These are phyloP conservation scores for Phaethon lepturus DNA, from an alignment of 2,113 vertebrate species.

Conservation along the genomic window DNA sequence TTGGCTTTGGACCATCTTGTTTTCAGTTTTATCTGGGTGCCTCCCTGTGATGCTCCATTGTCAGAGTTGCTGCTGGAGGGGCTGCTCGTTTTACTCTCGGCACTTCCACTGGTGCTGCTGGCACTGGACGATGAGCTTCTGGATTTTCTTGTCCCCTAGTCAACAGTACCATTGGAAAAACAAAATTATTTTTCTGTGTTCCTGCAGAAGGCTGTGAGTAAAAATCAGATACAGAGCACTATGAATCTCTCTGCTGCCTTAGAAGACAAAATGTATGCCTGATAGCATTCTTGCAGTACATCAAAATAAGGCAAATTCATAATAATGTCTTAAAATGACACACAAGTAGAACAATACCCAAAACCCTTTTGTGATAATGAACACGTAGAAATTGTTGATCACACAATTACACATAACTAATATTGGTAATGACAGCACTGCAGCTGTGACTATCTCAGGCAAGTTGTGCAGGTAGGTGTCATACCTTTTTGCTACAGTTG, in stretches of 20 bases:
- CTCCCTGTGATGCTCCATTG: neutral
- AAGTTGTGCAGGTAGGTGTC: neutral
- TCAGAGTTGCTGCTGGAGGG: slow-evolving; percentile 32
- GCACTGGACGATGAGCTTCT: slow-evolving; percentile 20
- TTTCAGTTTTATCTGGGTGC: slow-evolving; percentile 1
- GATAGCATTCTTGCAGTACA: neutral
- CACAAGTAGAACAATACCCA: neutral
- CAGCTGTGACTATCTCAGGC: neutral
- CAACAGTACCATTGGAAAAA: neutral
- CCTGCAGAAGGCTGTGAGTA: neutral
- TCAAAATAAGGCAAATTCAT: neutral
- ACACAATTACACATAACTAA: neutral
- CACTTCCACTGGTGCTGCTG: slow-evolving; percentile 20
- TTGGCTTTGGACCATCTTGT: neutral
- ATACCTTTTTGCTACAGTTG: neutral
- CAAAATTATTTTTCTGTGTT: neutral
- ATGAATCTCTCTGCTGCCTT: neutral
- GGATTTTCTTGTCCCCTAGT: slow-evolving; percentile 18
- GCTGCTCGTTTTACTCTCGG: neutral
- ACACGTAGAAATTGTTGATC: neutral
- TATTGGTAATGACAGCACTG: neutral
- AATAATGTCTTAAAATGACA: neutral
- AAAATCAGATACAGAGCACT: neutral
- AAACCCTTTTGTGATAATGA: neutral
- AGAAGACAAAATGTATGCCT: neutral